Base-by-base conservation (phyloP, 2,113 vertebrate species). In the Bucco capensis region DNA sequence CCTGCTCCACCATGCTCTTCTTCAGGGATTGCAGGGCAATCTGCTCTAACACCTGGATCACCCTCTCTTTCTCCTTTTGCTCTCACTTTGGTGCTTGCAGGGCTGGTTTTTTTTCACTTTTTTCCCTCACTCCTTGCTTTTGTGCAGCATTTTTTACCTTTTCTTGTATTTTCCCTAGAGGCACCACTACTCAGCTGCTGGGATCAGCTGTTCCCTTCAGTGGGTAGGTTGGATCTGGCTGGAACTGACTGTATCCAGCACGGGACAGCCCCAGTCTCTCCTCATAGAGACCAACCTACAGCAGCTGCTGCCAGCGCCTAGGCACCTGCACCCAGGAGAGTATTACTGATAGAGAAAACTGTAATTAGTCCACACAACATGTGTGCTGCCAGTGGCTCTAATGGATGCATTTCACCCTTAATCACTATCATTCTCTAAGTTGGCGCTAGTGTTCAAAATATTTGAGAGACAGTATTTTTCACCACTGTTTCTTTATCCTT, bases 121-220 rank as follows among this genome's bases (percentile, higher is more conserved):
- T 57, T 10, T 18, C 33, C 72, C 30, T 37, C 9, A 21, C 8
- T 44, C 12, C 3, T 3, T 25, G 17, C 30, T 53, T 53, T 53
- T 40, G 5, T 18, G 23, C 5, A 1, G 0, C 5, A 5, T 24
- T 92, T 44, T 93, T 73, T 54, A 4, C 6, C 15, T 13, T 37
- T 78, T 62, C 33, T 23, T 42, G 27, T 4, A 0, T 5, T 70
- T 24, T 9, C 22, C 15, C 1, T 0, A 0, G 40, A 8, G 2
- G 10, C 1, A 0, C 1, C 33, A 2, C 19, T 0, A 0, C 5
- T 11, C 1, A 0, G 4, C 38, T 1, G 1, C 0, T 0, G 16
- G 40, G 23, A 15, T 16, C 15, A 37, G 31, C 23, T 0, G 0
- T 2, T 5, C 19, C 23, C 25, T 42, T 35, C 0, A 0, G 8